Conservation (phyloP, 2,797 vertebrate genomes). For the Tachyglossus aculeatus region DNA sequence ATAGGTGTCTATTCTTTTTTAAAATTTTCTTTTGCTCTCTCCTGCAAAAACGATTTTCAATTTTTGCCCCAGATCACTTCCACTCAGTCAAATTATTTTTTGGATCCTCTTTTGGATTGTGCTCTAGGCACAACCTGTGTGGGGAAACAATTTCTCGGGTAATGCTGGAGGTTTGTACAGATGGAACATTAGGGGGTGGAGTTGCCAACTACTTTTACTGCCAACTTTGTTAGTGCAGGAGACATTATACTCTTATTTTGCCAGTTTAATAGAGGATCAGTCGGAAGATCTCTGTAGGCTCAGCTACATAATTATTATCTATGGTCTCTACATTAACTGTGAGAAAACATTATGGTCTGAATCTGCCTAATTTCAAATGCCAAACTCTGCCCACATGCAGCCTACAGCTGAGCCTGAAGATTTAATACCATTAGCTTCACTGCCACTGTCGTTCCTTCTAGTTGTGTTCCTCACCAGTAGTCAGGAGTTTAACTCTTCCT, state of each 20-base stretch:
- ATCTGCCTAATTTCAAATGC: constrained; percentile 60
- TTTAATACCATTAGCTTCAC: constrained; percentile 15
- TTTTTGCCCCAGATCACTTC: background rate
- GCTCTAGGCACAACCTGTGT: constrained; percentile 57
- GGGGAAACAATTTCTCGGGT: constrained; percentile 57
- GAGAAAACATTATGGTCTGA: constrained; percentile 63
- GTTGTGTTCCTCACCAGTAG: background rate
- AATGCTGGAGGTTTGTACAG: constrained; percentile 43
- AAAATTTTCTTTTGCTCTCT: background rate
- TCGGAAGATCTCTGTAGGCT: constrained; percentile 64
- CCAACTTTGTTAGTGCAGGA: constrained; percentile 64
- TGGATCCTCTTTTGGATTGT: constrained; percentile 29
- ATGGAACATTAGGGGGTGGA: constrained; percentile 57
- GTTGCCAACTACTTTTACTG: constrained; percentile 65
- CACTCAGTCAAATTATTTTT: constrained; percentile 16
- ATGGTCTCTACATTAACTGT: constrained; percentile 66
- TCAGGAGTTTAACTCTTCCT: background rate
- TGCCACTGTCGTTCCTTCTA: background rate
- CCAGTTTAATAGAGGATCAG: constrained; percentile 70
- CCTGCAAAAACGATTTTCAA: too few species aligned
- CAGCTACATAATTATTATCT: constrained; percentile 71
- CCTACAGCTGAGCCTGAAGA: constrained; percentile 44
- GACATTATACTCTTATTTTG: constrained; percentile 67
- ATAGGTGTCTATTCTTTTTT: background rate
- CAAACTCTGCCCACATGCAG: constrained; percentile 54